Evolutionary conservation across 1,140 invertebrate species (phyloP).

Genomic region (Protaetia brevitarsis): DNA sequence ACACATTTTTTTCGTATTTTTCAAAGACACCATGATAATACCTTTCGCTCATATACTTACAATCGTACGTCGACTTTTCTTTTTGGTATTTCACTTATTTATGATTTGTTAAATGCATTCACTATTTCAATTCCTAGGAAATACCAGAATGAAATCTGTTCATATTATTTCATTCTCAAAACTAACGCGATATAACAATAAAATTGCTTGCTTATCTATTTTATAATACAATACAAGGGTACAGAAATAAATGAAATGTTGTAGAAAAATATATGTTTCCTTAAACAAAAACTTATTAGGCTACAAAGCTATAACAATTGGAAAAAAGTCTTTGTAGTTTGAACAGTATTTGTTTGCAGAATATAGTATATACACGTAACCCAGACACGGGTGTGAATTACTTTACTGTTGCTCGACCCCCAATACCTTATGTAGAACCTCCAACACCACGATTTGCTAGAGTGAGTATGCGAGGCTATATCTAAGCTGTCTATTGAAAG

Average conservation of each 20-base stretch:
- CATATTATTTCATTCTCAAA: neutral
- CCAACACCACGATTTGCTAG: neutral
- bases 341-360: neutral
- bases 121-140: too few relatives aligned
- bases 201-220: neutral
- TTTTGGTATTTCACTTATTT: too few relatives aligned
- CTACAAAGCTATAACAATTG: neutral
- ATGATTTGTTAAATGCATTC: too few relatives aligned
- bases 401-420: neutral
- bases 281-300: neutral
- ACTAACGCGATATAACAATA: neutral
- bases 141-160: too few relatives aligned
- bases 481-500: neutral
- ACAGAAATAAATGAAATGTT: neutral
- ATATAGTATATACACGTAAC: slow-evolving; percentile 8
- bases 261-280: slow-evolving; percentile 17
- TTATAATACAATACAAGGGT: neutral
- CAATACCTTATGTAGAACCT: slow-evolving; percentile 7
- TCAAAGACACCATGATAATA: neutral
- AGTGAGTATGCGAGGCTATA: neutral
- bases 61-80: too few relatives aligned
- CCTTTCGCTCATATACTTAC: neutral
- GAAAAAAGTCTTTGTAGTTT: neutral
- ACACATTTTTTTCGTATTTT: neutral
- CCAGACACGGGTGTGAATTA: neutral